Evolutionary conservation across 1,140 invertebrate species (phyloP), one percentile per base, ranked within the genome.

Genomic region (Akabosia matsudoensis): DNA sequence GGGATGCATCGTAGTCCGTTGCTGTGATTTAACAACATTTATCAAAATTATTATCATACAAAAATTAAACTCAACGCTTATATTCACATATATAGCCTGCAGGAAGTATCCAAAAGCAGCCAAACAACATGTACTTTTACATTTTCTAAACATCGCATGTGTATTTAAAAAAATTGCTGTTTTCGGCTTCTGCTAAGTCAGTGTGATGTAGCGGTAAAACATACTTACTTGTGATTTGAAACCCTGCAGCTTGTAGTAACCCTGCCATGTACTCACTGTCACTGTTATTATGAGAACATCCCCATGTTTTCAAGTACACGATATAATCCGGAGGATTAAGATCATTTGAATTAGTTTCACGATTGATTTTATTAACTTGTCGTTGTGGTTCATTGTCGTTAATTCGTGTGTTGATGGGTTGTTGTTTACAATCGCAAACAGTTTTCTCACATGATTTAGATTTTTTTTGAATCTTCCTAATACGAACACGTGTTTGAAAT

Each of bases 251-350:
- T 24, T 92, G 90, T 61, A 99, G 85, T 78, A 97, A 90, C 0
- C 97, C 97, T 45, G 95, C 94, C 97, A 99, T 99, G 83, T 99
- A 99, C 87, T 97, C 96, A 14, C 93, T 93, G 83, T 98, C 97
- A 0, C 94, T 97, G 83, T 90, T 97, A 84, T 98, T 99, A 84
- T 98, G 97, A 2, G 95, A 92, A 85, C 97, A 98, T 16, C 97
- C 97, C 97, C 97, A 99, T 70, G 97, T 98, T 86, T 97, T 97
- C 0, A 98, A 88, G 85, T 92, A 98, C 67, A 99, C 90, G 77
- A 88, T 93, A 84, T 97, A 94, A 0, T 92, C 94, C n/a, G 95
- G 95, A 84, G 93, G 92, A 70, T 94, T 90, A 74, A 91, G 87
- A 83, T 90, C 92, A 73, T 75, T 78, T 0, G 31, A 61, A n/a